Evolutionary conservation across 1,140 invertebrate genomes (phyloP).

Genomic region (Bicyclus anynana): DNA sequence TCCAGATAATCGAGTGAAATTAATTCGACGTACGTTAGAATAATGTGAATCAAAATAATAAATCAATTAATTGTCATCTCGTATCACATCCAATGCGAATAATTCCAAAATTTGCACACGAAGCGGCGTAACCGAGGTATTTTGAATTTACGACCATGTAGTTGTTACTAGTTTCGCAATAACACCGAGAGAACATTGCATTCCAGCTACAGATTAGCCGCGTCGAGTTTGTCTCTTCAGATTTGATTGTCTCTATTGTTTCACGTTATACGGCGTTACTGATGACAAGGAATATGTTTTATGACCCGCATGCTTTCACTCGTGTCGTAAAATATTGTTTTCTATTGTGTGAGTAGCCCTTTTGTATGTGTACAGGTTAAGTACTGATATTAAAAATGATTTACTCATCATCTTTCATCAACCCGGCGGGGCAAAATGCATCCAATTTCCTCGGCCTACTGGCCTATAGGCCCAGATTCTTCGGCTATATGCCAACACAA

Average conservation of each 20-base stretch:
- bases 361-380: too few relatives aligned
- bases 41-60: neutral
- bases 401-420: too few relatives aligned
- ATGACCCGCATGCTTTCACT: neutral
- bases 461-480: too few relatives aligned
- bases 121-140: neutral
- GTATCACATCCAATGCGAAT: neutral
- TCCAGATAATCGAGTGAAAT: too few relatives aligned
- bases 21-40: too few relatives aligned
- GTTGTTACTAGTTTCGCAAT: constrained; percentile 1
- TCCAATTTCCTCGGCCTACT: too few relatives aligned
- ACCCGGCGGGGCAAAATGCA: too few relatives aligned
- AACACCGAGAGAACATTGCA: constrained; percentile 2
- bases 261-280: neutral
- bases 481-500: too few relatives aligned
- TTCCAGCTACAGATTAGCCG: neutral
- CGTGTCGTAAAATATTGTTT: neutral
- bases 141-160: neutral
- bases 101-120: constrained; percentile 1
- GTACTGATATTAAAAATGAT: too few relatives aligned
- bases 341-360: neutral
- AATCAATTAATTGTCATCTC: neutral
- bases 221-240: neutral
- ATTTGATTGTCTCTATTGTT: neutral
- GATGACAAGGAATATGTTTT: neutral